Evolutionary conservation across 1,140 invertebrate genomes (phyloP).

Genomic region (Pseudobourletiella spinata): DNA sequence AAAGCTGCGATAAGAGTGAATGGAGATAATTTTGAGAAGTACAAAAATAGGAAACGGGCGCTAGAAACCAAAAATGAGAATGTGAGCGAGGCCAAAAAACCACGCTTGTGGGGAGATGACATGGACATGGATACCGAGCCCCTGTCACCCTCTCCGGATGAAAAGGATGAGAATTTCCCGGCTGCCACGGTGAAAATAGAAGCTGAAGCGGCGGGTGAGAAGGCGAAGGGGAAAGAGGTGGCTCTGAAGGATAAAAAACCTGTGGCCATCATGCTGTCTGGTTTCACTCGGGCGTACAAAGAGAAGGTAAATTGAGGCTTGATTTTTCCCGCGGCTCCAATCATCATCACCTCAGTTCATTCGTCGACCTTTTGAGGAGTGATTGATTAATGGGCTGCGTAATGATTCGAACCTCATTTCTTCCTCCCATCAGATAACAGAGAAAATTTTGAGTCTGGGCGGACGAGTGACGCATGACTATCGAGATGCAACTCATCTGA

Average conservation of each 20-base stretch:
- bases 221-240: conserved; percentile 4
- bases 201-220: neutral
- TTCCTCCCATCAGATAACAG: conserved; percentile 7
- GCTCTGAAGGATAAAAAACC: neutral
- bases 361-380: no score
- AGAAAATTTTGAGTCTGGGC: conserved; percentile 39
- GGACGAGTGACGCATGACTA: conserved; percentile 51
- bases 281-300: neutral
- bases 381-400: no score
- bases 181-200: neutral
- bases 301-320: conserved; percentile 10
- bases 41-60: conserved; percentile 26
- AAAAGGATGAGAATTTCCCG: neutral
- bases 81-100: neutral
- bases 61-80: neutral
- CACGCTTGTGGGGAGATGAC: neutral
- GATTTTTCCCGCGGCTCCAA: no score
- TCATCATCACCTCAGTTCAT: no score
- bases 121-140: neutral
- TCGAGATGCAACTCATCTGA: conserved; percentile 75
- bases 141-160: neutral
- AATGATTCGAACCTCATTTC: neutral
- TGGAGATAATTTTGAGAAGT: conserved; percentile 67
- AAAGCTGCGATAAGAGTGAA: conserved; percentile 81
- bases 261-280: conserved; percentile 6